Evolutionary conservation across 2,113 vertebrate genomes (phyloP), one percentile per base, ranked within the genome.

Genomic region (Erpornis zantholeuca): DNA sequence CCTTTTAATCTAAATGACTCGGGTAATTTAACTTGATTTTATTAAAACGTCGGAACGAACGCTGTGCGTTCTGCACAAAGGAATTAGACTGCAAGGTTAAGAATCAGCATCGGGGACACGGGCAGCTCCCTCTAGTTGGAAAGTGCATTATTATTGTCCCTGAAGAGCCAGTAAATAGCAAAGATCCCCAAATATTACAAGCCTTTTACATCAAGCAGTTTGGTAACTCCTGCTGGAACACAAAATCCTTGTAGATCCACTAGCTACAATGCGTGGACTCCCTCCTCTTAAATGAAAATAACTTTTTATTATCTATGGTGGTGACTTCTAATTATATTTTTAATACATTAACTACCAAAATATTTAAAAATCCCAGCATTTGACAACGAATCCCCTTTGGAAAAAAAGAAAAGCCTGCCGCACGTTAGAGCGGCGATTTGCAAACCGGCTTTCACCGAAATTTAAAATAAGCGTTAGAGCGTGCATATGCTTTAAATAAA

Each of bases 91-190:
- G 90, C 71, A 38, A 89, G 88, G 92, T 84, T 87, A 92, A 63
- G 77, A 73, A 83, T 40, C 57, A 10, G 84, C 56, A 33, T 29
- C 47, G 10, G 72, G 6, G 52, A 71, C 49, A 79, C 29, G 53
- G 85, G 94, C 84, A 93, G 94, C 94, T 96, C 95, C 96, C 92
- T 96, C 96, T 96, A 96, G 95, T 85, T 91, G 86, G 83, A 87
- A 95, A 91, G 59, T 1, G 15, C 27, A 27, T 83, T 75, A 86
- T 92, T 90, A 88, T 87, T 54, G 56, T 36, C 56, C 60, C 78
- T 17, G 1, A 92, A 88, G 57, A 92, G 71, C 25, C 5, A 5
- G n/a, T 8, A 35, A 15, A 28, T 3, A 49, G 44, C 60, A 65
- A 63, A 90, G 50, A 82, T 5, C 36, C 38, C 12, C 61, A 45